These are phyloP conservation scores for Cenopis cana DNA, from an alignment of 2,888 invertebrate species.

Conservation along the genomic window DNA sequence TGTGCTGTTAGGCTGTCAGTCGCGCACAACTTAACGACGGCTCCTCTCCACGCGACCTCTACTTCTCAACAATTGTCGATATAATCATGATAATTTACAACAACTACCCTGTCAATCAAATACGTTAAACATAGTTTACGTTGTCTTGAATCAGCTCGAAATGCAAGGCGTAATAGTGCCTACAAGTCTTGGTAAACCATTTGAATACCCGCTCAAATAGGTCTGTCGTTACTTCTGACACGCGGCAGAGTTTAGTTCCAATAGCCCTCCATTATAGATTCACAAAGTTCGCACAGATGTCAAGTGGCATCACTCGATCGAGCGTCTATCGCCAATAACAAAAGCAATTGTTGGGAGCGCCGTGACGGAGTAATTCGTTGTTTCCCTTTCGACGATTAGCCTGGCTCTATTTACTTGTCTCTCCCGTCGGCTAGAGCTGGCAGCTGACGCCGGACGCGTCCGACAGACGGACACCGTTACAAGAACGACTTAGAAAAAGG, in stretches of 20 bases:
- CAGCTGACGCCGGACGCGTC: conserved; percentile 80
- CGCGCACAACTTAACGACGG: conserved; percentile 62
- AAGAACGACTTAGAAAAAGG: conserved; percentile 83
- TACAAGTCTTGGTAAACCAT: conserved; percentile 21
- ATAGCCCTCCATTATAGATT: conserved; percentile 29
- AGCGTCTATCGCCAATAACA: conserved; percentile 72
- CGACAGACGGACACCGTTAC: conserved; percentile 82
- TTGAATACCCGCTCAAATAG: conserved; percentile 28
- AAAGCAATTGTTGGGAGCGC: conserved; percentile 76
- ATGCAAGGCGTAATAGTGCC: conserved; percentile 14
- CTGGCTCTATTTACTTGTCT: conserved; percentile 83
- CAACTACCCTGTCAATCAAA: conserved; percentile 64
- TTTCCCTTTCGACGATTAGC: conserved; percentile 84
- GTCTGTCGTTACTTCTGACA: conserved; percentile 36
- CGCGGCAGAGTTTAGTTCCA: conserved; percentile 27
- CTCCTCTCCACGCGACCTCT: conserved; percentile 63
- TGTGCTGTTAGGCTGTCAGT: conserved; percentile 65
- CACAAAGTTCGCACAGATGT: conserved; percentile 58
- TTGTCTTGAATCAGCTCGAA: conserved; percentile 38
- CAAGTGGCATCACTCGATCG: conserved; percentile 59
- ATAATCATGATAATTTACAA: conserved; percentile 64
- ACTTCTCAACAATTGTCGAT: conserved; percentile 46
- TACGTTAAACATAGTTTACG: conserved; percentile 52
- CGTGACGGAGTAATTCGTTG: conserved; percentile 82
- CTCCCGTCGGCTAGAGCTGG: conserved; percentile 73